Base-by-base conservation (phyloP, 2,113 vertebrate species). In the Podarcis muralis region DNA sequence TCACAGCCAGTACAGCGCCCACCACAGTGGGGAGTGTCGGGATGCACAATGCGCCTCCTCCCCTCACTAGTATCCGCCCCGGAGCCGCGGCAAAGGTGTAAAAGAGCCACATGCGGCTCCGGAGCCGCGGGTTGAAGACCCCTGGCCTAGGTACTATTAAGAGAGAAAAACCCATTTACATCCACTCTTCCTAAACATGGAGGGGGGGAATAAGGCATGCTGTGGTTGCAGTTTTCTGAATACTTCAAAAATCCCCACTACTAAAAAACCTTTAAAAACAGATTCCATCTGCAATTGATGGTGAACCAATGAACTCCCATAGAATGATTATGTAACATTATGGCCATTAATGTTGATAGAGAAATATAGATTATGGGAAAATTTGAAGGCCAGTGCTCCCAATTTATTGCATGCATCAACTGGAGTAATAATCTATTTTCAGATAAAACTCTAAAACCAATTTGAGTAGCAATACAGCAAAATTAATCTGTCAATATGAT, bases 231-330 rank as follows among this genome's bases (percentile, higher is more conserved):
- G 48, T 48, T n/a, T 66, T 83, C 59, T 74, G 87, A 87, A 93
- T 88, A 78, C 2, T 22, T 25, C 77, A 90, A 81, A 85, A 95
- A 86, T 92, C 88, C 4, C 79, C 92, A 80, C 87, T n/a, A 87
- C 48, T 53, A 53, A 53, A 53, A 53, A 53, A 71, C 74, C 4
- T 80, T 62, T 79, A 89, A 84, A 40, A 88, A 32, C 15, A 90
- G 79, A 62, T 92, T 89, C 66, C 88, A 25, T 11, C 37, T 37
- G 88, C 22, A 27, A 92, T 91, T 88, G 68, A 85, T 78, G 83
- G 66, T 43, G 20, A 57, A 90, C 13, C 4, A 53, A 7, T 88
- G 79, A 5, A 18, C 3, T 2, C 48, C 69, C 78, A 84, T 92
- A 83, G 11, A 92, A 76, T 90, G 90, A 69, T 3, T 25, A 0